Conservation (phyloP, 2,113 vertebrate species). For the Eptesicus fuscus region DNA sequence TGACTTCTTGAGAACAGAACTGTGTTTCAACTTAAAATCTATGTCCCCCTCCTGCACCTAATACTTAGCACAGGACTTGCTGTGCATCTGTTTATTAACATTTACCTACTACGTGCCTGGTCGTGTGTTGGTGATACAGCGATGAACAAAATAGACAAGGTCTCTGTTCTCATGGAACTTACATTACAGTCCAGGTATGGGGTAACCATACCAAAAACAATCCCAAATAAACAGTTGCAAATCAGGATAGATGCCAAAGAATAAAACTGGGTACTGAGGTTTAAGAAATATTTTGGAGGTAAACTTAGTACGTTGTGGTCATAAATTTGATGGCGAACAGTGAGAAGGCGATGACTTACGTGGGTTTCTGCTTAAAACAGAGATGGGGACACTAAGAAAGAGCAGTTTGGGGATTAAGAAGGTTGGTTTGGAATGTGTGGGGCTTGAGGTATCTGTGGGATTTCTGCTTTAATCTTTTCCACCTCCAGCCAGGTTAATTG, state of each 20-base stretch:
- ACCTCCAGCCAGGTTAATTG: not conserved
- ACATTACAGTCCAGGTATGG: not conserved
- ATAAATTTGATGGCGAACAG: not conserved
- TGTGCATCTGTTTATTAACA: not conserved
- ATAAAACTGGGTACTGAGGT: not conserved
- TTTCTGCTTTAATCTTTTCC: not conserved
- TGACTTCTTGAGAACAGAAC: not conserved
- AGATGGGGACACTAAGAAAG: not conserved
- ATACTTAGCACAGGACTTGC: not conserved
- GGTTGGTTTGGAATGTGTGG: not conserved
- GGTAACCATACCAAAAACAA: not conserved
- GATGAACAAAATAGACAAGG: not conserved
- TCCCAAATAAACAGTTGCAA: not conserved
- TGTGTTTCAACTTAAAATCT: not conserved
- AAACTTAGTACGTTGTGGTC: not conserved
- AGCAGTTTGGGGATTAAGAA: not conserved
- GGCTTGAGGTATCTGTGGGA: not conserved
- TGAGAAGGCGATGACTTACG: not conserved
- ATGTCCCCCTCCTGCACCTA: not conserved
- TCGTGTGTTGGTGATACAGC: not conserved
- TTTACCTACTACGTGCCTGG: not conserved
- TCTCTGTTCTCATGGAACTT: not conserved
- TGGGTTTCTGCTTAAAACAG: not conserved
- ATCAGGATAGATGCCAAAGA: not conserved
- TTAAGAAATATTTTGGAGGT: constrained; percentile 16